phyloP scores from a whole-genome alignment of 1,140 invertebrate species.

The Hormaphis cornu region DNA sequence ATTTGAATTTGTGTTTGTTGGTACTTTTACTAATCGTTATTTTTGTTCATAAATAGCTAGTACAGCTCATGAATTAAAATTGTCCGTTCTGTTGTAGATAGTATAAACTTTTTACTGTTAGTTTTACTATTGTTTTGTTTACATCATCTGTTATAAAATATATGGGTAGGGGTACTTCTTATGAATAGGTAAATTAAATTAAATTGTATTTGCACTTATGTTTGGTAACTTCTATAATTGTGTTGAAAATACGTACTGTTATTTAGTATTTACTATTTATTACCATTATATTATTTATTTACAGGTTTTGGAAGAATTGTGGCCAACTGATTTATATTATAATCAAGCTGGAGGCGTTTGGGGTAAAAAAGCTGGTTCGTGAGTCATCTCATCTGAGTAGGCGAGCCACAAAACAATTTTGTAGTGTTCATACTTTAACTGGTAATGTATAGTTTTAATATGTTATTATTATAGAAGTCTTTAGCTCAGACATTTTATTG shows the following conservation, averaged over 20 bases:
- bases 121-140: too few relatives aligned
- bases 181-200: too few relatives aligned
- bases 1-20: too few relatives aligned
- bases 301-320: conserved; percentile 14
- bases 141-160: too few relatives aligned
- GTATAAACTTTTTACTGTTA: too few relatives aligned
- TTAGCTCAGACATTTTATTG: background rate
- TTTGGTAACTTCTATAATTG: background rate
- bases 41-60: too few relatives aligned
- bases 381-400: conserved; percentile 30
- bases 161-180: too few relatives aligned
- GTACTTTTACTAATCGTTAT: too few relatives aligned
- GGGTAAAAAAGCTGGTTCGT: conserved; percentile 20
- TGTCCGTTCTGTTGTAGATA: too few relatives aligned
- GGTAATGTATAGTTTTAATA: conserved; percentile 10
- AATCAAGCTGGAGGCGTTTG: conserved; percentile 29
- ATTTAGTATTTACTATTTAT: background rate
- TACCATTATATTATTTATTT: background rate
- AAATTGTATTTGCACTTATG: too few relatives aligned
- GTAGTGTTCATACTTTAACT: conserved; percentile 24
- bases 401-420: conserved; percentile 6
- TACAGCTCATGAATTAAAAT: too few relatives aligned
- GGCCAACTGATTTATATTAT: conserved; percentile 12
- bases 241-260: background rate
- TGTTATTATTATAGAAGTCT: background rate